These are phyloP conservation scores for Heteromormyrus szaboi DNA, from an alignment of 2,797 vertebrate genomes.

Conservation along the genomic window DNA sequence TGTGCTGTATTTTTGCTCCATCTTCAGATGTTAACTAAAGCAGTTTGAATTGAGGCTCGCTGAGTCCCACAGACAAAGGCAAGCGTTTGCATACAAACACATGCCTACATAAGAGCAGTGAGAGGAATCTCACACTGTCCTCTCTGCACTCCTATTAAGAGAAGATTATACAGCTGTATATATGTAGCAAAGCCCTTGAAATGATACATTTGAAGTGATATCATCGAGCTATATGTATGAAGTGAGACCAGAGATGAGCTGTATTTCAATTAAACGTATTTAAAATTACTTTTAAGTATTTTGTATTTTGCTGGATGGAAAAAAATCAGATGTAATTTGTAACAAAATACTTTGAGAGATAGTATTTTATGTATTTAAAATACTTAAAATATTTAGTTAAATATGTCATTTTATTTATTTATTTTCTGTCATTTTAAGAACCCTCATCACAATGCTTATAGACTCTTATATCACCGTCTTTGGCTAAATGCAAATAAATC, in stretches of 20 bases:
- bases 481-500: background rate
- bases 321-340: background rate
- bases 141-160: background rate
- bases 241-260: background rate
- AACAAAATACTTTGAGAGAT: background rate
- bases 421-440: background rate
- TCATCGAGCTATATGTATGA: background rate
- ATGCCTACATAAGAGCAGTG: background rate
- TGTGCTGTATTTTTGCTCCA: background rate
- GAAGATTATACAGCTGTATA: background rate
- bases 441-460: background rate
- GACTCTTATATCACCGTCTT: background rate
- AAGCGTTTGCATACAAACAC: background rate
- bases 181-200: background rate
- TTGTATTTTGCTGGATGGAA: background rate
- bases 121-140: background rate
- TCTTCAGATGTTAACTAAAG: background rate
- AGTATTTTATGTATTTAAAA: background rate
- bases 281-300: background rate
- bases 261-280: background rate
- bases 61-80: background rate
- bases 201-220: background rate
- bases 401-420: background rate
- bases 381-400: background rate
- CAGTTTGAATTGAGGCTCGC: background rate